Conservation (phyloP, 2,113 vertebrate species). For the Cynopterus brachyotis region DNA sequence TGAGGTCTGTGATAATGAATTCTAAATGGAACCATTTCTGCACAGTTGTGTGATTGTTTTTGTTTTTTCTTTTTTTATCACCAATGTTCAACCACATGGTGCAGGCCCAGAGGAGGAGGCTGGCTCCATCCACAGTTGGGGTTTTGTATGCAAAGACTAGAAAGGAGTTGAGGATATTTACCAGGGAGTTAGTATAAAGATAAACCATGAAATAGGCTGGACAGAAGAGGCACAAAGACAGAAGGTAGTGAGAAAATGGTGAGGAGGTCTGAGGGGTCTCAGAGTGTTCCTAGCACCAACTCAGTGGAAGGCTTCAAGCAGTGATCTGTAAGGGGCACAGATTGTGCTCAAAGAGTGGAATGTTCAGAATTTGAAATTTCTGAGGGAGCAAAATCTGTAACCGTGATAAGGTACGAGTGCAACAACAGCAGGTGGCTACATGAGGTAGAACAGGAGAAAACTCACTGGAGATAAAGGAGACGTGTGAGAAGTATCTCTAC, state of each 20-base stretch:
- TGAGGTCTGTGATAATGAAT: not conserved
- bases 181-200: not conserved
- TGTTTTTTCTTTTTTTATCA: not conserved
- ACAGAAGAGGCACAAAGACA: not conserved
- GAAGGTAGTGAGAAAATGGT: not conserved
- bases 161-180: not conserved
- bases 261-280: not conserved
- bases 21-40: not conserved
- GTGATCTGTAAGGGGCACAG: not conserved
- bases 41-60: not conserved
- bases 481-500: not conserved
- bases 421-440: not conserved
- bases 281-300: not conserved
- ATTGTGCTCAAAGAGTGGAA: not conserved
- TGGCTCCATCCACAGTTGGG: not conserved
- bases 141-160: not conserved
- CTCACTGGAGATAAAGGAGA: not conserved
- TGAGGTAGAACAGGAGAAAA: not conserved
- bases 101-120: not conserved
- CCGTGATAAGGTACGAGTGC: not conserved
- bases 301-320: not conserved
- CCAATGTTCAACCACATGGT: not conserved
- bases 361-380: not conserved
- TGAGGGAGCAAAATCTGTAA: not conserved
- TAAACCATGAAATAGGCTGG: not conserved